Conservation (phyloP, 2,797 vertebrate genomes). For the Chromis chromis region DNA sequence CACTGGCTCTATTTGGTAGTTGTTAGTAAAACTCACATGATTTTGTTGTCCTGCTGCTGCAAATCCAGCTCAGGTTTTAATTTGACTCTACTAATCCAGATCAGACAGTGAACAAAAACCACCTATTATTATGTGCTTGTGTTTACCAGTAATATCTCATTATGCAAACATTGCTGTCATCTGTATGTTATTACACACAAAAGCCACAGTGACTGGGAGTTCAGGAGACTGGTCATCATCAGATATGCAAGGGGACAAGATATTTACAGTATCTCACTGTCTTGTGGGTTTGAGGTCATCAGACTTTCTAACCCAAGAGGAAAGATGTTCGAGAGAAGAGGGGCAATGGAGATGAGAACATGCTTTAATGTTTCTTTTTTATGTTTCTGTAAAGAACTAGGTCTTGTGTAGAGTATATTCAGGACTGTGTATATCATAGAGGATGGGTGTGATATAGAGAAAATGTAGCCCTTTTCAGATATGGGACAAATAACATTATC, state of each 20-base stretch:
- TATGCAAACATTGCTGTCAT: not conserved
- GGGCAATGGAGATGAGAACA: conserved; percentile 41
- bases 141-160: not conserved
- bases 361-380: too few species aligned
- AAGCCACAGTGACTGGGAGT: not conserved
- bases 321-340: too few species aligned
- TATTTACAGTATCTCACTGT: not conserved
- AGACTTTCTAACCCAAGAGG: not conserved
- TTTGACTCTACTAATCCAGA: not conserved
- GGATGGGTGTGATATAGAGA: not conserved
- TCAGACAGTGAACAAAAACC: not conserved
- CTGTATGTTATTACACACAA: not conserved
- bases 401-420: conserved; percentile 15
- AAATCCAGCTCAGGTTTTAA: not conserved
- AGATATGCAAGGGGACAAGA: conserved; percentile 2
- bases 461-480: not conserved
- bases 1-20: not conserved
- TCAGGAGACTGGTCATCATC: conserved; percentile 19
- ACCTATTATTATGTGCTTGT: not conserved
- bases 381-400: conserved; percentile 44
- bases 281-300: conserved; percentile 32
- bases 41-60: not conserved
- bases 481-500: too few species aligned
- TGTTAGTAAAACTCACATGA: not conserved
- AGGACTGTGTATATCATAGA: not conserved